phyloP scores from a whole-genome alignment of 2,888 invertebrate genomes.

The Conops quadrifasciatus region DNA sequence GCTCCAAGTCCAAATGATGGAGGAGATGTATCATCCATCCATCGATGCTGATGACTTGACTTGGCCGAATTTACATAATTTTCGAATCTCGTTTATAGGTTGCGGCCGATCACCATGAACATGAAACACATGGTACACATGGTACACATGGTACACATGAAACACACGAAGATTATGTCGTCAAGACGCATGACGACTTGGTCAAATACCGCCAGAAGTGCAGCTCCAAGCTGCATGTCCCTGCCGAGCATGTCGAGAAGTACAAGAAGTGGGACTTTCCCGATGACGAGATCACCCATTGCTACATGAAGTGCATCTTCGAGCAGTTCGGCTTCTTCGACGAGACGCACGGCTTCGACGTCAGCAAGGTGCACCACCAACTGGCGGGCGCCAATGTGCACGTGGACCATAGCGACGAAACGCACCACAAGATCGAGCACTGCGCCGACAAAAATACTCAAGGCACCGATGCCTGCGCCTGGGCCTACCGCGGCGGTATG shows the following conservation, averaged over 20 bases:
- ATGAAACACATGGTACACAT: not conserved
- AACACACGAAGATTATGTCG: slow-evolving; percentile 51
- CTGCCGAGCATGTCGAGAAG: slow-evolving; percentile 55
- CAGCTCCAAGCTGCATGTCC: slow-evolving; percentile 49
- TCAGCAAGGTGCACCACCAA: slow-evolving; percentile 60
- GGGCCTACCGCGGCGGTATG: slow-evolving; percentile 60
- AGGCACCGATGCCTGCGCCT: slow-evolving; percentile 55
- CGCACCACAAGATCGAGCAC: slow-evolving; percentile 55
- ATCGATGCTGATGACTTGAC: too few species aligned
- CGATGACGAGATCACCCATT: slow-evolving; percentile 58
- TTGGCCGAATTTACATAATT: too few species aligned
- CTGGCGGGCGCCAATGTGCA: slow-evolving; percentile 49
- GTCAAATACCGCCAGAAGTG: slow-evolving; percentile 54
- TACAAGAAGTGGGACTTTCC: slow-evolving; percentile 60
- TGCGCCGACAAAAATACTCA: slow-evolving; percentile 59
- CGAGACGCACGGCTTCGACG: slow-evolving; percentile 56
- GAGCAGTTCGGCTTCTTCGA: slow-evolving; percentile 61
- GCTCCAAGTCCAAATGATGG: too few species aligned
- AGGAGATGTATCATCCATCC: too few species aligned
- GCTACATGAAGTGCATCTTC: slow-evolving; percentile 62
- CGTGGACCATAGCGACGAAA: slow-evolving; percentile 56
- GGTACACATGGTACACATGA: too few species aligned
- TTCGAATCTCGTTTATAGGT: slow-evolving; percentile 37
- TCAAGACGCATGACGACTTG: slow-evolving; percentile 60
- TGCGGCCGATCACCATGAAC: slow-evolving; percentile 48